Conservation (phyloP, 2,888 invertebrate genomes). For the Tryphoninae sp. region DNA sequence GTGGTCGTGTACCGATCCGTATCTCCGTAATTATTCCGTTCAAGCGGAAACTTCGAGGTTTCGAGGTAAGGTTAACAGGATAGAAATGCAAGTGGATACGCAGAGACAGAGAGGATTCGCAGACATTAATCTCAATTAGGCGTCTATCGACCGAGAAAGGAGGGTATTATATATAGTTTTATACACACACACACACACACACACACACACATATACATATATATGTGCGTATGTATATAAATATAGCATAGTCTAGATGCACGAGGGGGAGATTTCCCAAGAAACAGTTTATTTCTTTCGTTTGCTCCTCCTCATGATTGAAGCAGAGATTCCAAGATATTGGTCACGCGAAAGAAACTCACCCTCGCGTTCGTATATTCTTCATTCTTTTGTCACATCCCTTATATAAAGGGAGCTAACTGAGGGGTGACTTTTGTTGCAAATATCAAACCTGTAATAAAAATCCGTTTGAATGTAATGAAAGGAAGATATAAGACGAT, state of each 20-base stretch:
- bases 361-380: not conserved
- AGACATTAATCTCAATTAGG: conserved; percentile 73
- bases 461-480: too few species aligned
- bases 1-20: conserved; percentile 66
- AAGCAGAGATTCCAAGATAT: conserved; percentile 18
- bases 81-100: conserved; percentile 25
- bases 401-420: too few species aligned
- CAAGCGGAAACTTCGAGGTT: conserved; percentile 67
- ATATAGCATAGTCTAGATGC: not conserved
- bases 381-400: not conserved
- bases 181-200: not conserved
- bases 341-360: conserved; percentile 36
- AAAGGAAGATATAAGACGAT: too few species aligned
- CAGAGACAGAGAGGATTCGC: conserved; percentile 63
- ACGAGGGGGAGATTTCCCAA: conserved; percentile 31
- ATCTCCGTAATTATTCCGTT: conserved; percentile 74
- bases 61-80: conserved; percentile 43
- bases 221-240: not conserved
- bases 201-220: not conserved
- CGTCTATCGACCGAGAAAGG: conserved; percentile 61
- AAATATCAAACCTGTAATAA: too few species aligned
- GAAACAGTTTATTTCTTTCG: conserved; percentile 29
- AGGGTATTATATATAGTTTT: conserved; percentile 19
- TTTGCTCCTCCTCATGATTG: not conserved
- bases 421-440: too few species aligned